Evolutionary conservation across 1,140 invertebrate species (phyloP).

Genomic region (Trichomalopsis sarcophagae): DNA sequence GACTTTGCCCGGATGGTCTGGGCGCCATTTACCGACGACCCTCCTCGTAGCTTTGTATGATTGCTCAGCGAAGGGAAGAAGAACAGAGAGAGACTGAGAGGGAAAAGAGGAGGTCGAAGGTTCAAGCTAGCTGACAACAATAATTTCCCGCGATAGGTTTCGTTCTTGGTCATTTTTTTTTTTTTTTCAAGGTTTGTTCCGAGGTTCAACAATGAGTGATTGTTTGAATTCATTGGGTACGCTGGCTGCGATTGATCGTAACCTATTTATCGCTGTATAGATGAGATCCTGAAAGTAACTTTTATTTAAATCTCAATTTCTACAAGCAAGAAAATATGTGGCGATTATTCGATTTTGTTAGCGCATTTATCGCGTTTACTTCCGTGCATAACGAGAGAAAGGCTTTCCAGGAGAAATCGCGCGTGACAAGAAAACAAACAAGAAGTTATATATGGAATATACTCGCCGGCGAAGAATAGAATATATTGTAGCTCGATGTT

Average conservation of each 20-base stretch:
- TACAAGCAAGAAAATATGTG: background rate
- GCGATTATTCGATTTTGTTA: conserved; percentile 1
- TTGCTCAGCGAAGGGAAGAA: conserved; percentile 29
- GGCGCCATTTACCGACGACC: conserved; percentile 32
- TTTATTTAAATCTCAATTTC: background rate
- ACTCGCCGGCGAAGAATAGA: conserved; percentile 4
- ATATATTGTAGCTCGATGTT: background rate
- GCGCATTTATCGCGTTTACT: background rate
- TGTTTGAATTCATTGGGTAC: background rate
- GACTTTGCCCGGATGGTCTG: conserved; percentile 4
- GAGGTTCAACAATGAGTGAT: background rate
- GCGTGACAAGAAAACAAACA: conserved; percentile 31
- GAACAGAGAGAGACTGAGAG: background rate
- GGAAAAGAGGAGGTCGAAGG: conserved; percentile 8
- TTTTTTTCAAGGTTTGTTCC: background rate
- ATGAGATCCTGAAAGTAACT: background rate
- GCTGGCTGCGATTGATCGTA: background rate
- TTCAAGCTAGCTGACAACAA: conserved; percentile 25
- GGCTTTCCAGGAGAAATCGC: background rate
- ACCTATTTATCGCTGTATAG: background rate
- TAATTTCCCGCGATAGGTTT: conserved; percentile 5
- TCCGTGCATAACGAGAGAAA: conserved; percentile 27
- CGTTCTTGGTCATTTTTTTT: background rate
- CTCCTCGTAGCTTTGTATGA: conserved; percentile 12
- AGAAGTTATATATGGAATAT: conserved; percentile 18